Conservation (phyloP, 2,888 invertebrate genomes). For the Eupithecia pulchellata region DNA sequence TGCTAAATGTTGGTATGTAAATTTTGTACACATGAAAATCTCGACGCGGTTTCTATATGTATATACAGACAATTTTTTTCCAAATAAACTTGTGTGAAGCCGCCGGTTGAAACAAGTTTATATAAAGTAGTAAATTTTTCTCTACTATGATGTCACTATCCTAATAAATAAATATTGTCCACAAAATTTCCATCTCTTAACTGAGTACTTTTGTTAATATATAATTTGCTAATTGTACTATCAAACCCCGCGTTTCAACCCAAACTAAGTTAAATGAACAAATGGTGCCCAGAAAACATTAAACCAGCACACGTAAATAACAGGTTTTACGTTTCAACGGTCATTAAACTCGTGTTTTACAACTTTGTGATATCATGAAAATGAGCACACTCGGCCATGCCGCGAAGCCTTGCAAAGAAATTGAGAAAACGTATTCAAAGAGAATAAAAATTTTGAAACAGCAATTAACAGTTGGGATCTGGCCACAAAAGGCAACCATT, state of each 20-base stretch:
- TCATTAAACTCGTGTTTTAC: slow-evolving; percentile 8
- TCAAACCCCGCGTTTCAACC: not conserved
- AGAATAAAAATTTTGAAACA: not conserved
- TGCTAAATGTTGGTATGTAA: too few relatives aligned
- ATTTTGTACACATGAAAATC: too few relatives aligned
- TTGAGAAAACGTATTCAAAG: not conserved
- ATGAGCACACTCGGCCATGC: not conserved
- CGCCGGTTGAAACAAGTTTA: not conserved
- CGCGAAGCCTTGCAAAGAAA: not conserved
- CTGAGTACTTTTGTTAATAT: not conserved
- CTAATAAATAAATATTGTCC: not conserved
- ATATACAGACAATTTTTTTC: too few relatives aligned
- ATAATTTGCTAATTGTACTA: not conserved
- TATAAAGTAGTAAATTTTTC: not conserved
- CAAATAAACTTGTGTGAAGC: too few relatives aligned
- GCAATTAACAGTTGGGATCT: not conserved
- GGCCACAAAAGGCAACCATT: not conserved
- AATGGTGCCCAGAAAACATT: not conserved
- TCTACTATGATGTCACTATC: not conserved
- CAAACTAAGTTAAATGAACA: not conserved
- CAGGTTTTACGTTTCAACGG: slow-evolving; percentile 8
- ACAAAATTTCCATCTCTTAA: not conserved
- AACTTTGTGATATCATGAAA: slow-evolving; percentile 5
- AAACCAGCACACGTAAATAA: not conserved
- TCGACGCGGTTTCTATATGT: too few relatives aligned